These are phyloP conservation scores for Acleris cristana DNA, from an alignment of 2,888 invertebrate species.

Conservation along the genomic window DNA sequence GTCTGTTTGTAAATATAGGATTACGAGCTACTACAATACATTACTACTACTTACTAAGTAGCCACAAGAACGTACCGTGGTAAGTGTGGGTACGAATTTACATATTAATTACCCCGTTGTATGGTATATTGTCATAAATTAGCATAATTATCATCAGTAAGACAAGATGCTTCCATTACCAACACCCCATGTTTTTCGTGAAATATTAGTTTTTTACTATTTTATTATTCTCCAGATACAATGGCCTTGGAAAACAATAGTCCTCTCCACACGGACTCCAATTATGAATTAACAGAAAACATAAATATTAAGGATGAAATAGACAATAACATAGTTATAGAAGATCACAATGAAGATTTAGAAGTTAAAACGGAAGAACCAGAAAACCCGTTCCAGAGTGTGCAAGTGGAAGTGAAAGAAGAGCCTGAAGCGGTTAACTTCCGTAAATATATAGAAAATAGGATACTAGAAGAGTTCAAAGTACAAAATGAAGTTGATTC, in stretches of 20 bases:
- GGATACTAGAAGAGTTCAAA: slow-evolving; percentile 35
- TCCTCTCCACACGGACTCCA: slow-evolving; percentile 18
- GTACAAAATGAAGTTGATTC: slow-evolving; percentile 35
- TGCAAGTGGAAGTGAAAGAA: slow-evolving; percentile 21
- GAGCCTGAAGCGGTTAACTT: slow-evolving; percentile 29
- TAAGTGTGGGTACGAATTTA: slow-evolving; percentile 16
- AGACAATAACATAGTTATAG: slow-evolving; percentile 32
- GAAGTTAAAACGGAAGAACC: slow-evolving; percentile 24
- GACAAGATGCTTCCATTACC: slow-evolving; percentile 5
- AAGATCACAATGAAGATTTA: slow-evolving; percentile 29
- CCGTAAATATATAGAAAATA: slow-evolving; percentile 34
- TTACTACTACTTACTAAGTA: slow-evolving; percentile 10
- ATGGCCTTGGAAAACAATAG: slow-evolving; percentile 18
- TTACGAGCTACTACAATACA: neutral
- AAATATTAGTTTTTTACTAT: neutral
- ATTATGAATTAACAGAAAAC: slow-evolving; percentile 26
- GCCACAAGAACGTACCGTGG: neutral
- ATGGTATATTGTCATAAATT: slow-evolving; percentile 10
- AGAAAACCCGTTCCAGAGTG: slow-evolving; percentile 14
- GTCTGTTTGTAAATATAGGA: slow-evolving; percentile 34
- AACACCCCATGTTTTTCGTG: neutral
- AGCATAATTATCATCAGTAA: slow-evolving; percentile 24
- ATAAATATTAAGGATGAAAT: slow-evolving; percentile 57
- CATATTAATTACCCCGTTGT: slow-evolving; percentile 23
- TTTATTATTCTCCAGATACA: slow-evolving; percentile 15